phyloP scores from a whole-genome alignment of 2,113 vertebrate species.

The Chaetorhynchus papuensis region DNA sequence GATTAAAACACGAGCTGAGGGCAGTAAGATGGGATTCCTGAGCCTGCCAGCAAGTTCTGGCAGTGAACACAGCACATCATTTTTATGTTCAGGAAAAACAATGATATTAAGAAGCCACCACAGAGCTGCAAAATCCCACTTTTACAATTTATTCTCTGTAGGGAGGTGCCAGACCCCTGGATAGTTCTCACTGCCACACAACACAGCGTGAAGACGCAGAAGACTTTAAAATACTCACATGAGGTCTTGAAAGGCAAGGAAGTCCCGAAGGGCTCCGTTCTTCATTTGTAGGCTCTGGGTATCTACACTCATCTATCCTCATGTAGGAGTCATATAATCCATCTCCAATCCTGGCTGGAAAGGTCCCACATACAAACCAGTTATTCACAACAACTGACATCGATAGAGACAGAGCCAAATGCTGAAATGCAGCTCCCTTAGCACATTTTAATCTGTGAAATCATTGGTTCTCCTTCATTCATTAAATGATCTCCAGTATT shows the following conservation, averaged over 20 bases:
- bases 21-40: neutral
- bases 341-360: constrained; percentile 86
- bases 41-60: neutral
- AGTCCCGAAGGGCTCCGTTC: constrained; percentile 81
- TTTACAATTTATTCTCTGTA: neutral
- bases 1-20: neutral
- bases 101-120: neutral
- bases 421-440: neutral
- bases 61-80: neutral
- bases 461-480: neutral
- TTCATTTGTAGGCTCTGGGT: constrained; percentile 80
- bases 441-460: neutral
- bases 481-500: neutral
- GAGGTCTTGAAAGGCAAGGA: constrained; percentile 83
- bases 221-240: constrained; percentile 76
- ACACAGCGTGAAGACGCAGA: neutral
- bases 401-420: neutral
- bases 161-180: neutral
- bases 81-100: neutral
- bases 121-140: neutral
- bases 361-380: neutral
- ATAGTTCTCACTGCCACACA: neutral
- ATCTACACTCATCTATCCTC: constrained; percentile 91
- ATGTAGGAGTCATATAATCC: constrained; percentile 93
- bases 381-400: neutral